Base-by-base conservation (phyloP, 2,888 invertebrate genomes). In the Drosophila parthenogenetica region DNA sequence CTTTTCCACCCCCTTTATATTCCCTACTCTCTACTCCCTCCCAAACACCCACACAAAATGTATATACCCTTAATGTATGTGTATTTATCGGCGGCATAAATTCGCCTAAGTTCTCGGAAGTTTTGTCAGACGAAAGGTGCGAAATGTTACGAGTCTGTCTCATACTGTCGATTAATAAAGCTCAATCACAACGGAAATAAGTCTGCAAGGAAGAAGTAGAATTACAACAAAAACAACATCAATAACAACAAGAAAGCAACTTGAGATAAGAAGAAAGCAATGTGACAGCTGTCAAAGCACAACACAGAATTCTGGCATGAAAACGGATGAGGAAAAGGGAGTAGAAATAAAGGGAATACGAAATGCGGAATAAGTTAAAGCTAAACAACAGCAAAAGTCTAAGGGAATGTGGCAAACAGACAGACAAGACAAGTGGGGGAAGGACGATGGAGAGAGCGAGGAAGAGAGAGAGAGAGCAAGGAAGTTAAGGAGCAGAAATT, bases 241-340 rank as follows among this genome's bases (percentile, higher is more conserved):
- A 35, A 39, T 17, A 62, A 43, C 46, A 66, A 55, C n/a, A 55
- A 5, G 35, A 50, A 51, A 51, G 29, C 32, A 48, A 29, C 17
- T 60, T 61, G 58, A 64, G 69, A 77, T 62, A 80, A 77, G 73
- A 59, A 40, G 49, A 69, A 73, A 60, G 69, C 84, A 83, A 81
- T 76, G 79, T 75, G 84, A 84, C 84, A 84, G 88, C 86, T 84
- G 84, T 88, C 84, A 84, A 84, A 84, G 84, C 88, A 84, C 49
- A 69, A 69, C 61, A 64, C 55, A 40, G 29, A 57, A 69, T 72
- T 76, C 54, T 42, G 42, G 69, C 65, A 67, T 69, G 71, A 69
- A 67, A 81, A 73, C 73, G 70, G 57, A 51, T 43, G 58, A 42
- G 25, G 10, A 4, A 19, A 17, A n/a, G 32, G 8, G 4, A 14